These are phyloP conservation scores for Takifugu bimaculatus DNA, from an alignment of 2,113 vertebrate species.

Conservation along the genomic window DNA sequence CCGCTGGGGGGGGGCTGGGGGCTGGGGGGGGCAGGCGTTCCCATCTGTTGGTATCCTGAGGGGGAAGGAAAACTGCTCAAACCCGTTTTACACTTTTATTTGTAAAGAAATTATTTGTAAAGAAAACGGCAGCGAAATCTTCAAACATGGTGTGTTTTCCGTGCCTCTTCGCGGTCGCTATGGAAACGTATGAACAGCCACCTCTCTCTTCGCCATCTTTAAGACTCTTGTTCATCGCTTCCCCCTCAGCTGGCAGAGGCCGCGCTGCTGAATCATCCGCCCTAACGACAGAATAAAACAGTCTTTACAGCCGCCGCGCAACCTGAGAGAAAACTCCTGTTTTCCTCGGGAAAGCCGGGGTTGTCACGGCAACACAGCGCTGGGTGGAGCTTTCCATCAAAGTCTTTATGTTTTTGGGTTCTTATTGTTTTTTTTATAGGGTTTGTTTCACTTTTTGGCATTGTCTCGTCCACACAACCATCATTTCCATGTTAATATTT, in stretches of 20 bases:
- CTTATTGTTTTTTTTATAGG: too few species aligned
- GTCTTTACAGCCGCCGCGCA: not conserved
- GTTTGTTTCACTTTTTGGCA: too few species aligned
- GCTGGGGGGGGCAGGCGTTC: not conserved
- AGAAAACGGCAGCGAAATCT: not conserved
- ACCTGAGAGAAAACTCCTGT: not conserved
- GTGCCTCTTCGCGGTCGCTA: constrained; percentile 26
- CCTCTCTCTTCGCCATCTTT: constrained; percentile 4
- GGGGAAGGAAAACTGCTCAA: too few species aligned
- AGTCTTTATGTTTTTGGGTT: not conserved
- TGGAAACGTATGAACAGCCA: constrained; percentile 29
- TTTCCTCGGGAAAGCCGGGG: too few species aligned
- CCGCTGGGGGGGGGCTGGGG: not conserved
- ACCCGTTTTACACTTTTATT: too few species aligned
- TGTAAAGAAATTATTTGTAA: too few species aligned
- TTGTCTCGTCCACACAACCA: too few species aligned
- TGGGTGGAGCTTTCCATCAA: too few species aligned
- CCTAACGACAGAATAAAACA: constrained; percentile 4
- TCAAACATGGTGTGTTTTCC: not conserved
- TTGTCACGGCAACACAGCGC: too few species aligned
- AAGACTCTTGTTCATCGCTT: constrained; percentile 18
- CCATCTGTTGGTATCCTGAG: too few species aligned
- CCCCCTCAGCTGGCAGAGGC: constrained; percentile 39
- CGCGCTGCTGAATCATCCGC: constrained; percentile 27
- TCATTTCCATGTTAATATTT: too few species aligned